A percentile compares a stretch with the other conserved stretches of the same genome.
Conservation (phyloP, 1,140 invertebrate species). For the Trichoplusia ni region DNA sequence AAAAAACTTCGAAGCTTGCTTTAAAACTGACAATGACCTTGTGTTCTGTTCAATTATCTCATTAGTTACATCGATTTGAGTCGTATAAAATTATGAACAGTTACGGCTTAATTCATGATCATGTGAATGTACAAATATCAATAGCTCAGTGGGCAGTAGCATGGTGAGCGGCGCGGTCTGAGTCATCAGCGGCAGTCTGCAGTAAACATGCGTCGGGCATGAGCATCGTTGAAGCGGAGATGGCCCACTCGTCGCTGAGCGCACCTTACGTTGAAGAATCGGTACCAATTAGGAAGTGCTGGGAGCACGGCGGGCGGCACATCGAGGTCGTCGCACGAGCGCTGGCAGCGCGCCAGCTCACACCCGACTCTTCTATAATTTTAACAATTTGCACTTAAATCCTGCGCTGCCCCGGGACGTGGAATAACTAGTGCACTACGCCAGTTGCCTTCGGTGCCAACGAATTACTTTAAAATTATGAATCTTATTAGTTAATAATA, state of each 20-base stretch:
- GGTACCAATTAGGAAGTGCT: slow-evolving; percentile 49
- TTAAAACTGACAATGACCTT: slow-evolving; percentile 23
- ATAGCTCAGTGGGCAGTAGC: slow-evolving; percentile 26
- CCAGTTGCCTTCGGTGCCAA: slow-evolving; percentile 2
- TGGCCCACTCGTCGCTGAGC: slow-evolving; percentile 21
- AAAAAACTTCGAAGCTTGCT: slow-evolving; percentile 34
- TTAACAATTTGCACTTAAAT: slow-evolving; percentile 51
- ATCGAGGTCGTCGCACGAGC: slow-evolving; percentile 45
- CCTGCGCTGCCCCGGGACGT: slow-evolving; percentile 4
- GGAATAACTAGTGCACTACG: slow-evolving; percentile 3
- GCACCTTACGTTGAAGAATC: slow-evolving; percentile 37
- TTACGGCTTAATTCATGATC: slow-evolving; percentile 35
- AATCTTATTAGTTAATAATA: slow-evolving; percentile 6
- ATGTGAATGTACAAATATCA: slow-evolving; percentile 27
- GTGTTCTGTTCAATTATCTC: slow-evolving; percentile 36
- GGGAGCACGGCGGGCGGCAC: slow-evolving; percentile 33
- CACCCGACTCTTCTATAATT: slow-evolving; percentile 51
- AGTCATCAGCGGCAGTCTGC: slow-evolving; percentile 10
- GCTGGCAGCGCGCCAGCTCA: slow-evolving; percentile 51
- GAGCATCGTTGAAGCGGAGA: slow-evolving; percentile 19
- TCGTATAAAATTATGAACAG: slow-evolving; percentile 30
- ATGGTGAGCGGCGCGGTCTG: slow-evolving; percentile 8
- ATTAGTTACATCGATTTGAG: slow-evolving; percentile 39
- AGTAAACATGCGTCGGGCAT: slow-evolving; percentile 25
- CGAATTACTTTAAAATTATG: not conserved